phyloP scores from a whole-genome alignment of 1,140 invertebrate species.

The Drosophila mauritiana region DNA sequence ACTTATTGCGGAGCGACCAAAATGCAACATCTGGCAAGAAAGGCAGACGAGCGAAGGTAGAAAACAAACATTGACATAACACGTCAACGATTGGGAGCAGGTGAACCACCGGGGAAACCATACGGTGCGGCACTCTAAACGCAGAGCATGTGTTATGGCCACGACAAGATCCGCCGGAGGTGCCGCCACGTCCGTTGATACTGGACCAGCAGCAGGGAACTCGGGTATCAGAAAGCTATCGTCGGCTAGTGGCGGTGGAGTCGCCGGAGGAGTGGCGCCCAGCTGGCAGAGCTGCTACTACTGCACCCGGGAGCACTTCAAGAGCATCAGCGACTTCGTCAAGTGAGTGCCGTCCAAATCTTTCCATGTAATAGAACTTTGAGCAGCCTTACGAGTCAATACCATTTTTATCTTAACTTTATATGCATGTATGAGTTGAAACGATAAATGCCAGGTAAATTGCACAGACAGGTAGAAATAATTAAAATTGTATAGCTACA shows the following conservation, averaged over 20 bases:
- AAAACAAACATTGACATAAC: slow-evolving; percentile 76
- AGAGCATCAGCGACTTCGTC: slow-evolving; percentile 85
- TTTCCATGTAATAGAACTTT: not conserved
- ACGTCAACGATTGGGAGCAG: slow-evolving; percentile 66
- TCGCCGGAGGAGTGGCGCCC: slow-evolving; percentile 21
- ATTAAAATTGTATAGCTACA: not conserved
- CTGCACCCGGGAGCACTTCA: slow-evolving; percentile 86
- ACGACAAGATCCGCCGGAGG: slow-evolving; percentile 38
- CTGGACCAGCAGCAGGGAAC: not conserved
- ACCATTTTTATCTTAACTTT: slow-evolving; percentile 1
- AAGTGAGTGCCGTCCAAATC: slow-evolving; percentile 79
- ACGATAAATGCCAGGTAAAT: slow-evolving; percentile 4
- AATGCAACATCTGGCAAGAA: slow-evolving; percentile 29
- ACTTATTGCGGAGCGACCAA: not conserved
- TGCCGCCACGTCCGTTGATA: slow-evolving; percentile 9
- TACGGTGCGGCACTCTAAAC: slow-evolving; percentile 23
- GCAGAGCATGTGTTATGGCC: slow-evolving; percentile 71
- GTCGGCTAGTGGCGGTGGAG: slow-evolving; percentile 26
- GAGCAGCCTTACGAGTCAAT: not conserved
- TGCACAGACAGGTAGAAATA: slow-evolving; percentile 6
- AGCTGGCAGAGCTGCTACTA: slow-evolving; percentile 86
- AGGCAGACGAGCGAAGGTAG: not conserved
- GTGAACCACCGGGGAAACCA: slow-evolving; percentile 21
- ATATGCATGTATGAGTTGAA: not conserved
- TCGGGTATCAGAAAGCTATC: slow-evolving; percentile 47